These are phyloP conservation scores for Dynastes hyllus DNA, from an alignment of 2,888 invertebrate species.

Conservation along the genomic window DNA sequence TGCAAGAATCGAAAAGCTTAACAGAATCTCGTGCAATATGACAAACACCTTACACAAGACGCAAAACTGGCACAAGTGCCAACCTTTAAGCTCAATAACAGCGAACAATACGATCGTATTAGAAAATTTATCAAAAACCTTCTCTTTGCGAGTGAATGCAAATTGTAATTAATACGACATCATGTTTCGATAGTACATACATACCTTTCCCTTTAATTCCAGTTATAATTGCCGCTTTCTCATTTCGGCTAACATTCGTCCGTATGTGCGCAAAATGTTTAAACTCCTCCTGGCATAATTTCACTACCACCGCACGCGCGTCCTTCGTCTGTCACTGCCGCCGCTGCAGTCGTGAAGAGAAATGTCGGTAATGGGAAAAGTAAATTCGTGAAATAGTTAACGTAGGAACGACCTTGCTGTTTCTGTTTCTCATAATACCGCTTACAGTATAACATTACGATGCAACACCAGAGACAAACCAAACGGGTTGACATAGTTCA, in stretches of 20 bases:
- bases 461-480: neutral
- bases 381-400: conserved; percentile 47
- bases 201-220: conserved; percentile 35
- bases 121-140: neutral
- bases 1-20: conserved; percentile 25
- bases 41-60: conserved; percentile 23
- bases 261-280: neutral
- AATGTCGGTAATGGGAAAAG: conserved; percentile 35
- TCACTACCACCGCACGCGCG: conserved; percentile 16
- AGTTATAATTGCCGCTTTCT: conserved; percentile 13
- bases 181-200: neutral
- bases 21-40: conserved; percentile 14
- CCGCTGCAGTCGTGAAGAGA: conserved; percentile 28
- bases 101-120: neutral
- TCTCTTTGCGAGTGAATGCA: conserved; percentile 10
- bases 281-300: conserved; percentile 1
- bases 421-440: conserved; percentile 12
- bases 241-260: too few relatives aligned
- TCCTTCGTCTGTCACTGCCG: conserved; percentile 28
- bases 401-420: conserved; percentile 37
- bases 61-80: conserved; percentile 1
- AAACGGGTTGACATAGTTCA: neutral
- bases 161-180: neutral
- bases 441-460: neutral
- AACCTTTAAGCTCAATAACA: conserved; percentile 14